Evolutionary conservation across 2,113 vertebrate genomes (phyloP).

Genomic region (Anarhynchus alexandrinus): DNA sequence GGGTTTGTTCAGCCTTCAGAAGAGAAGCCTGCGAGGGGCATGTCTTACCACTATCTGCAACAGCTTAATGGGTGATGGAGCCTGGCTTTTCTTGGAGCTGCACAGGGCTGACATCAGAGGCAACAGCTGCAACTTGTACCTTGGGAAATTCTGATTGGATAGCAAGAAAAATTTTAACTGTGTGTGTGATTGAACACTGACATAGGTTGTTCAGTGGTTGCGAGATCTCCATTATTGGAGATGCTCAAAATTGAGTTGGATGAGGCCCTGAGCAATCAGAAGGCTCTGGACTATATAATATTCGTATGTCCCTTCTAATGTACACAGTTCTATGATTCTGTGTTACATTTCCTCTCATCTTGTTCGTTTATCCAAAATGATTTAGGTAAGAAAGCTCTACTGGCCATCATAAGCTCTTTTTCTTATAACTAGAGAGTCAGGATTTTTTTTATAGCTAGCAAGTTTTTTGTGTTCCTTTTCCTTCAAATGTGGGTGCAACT

Average conservation of each 20-base stretch:
- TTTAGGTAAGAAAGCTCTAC: background rate
- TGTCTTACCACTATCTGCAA: background rate
- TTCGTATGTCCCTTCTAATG: background rate
- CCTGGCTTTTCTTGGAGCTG: background rate
- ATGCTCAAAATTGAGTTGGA: background rate
- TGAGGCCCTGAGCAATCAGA: background rate
- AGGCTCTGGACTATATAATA: background rate
- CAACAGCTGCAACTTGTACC: background rate
- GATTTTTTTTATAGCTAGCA: background rate
- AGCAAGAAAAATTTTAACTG: background rate
- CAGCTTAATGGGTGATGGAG: background rate
- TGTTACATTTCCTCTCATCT: background rate
- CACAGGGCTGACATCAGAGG: background rate
- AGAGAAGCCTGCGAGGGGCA: background rate
- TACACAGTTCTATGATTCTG: rapidly evolving
- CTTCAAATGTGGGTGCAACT: background rate
- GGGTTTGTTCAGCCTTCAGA: background rate
- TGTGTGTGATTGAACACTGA: background rate
- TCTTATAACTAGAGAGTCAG: background rate
- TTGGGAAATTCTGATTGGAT: background rate
- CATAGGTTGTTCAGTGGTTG: background rate
- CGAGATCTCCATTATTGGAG: background rate
- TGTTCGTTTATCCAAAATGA: background rate
- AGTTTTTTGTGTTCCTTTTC: background rate
- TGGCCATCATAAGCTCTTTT: background rate